These are phyloP conservation scores for Cactoblastis cactorum DNA, from an alignment of 2,888 invertebrate genomes.

Conservation along the genomic window DNA sequence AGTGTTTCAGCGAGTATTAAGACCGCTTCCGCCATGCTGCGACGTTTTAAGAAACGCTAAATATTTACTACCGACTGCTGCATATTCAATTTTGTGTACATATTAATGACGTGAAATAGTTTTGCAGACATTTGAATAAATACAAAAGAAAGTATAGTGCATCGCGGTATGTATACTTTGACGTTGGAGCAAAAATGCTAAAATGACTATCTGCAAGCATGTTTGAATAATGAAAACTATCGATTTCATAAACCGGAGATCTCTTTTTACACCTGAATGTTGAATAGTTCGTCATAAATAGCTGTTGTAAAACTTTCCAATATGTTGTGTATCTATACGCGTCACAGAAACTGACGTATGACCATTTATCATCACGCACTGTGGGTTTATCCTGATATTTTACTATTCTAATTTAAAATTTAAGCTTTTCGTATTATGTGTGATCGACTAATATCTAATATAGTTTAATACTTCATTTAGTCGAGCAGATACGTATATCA, in stretches of 20 bases:
- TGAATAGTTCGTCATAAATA: slow-evolving; percentile 1
- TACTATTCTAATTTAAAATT: not conserved
- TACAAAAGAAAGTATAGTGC: too few species aligned
- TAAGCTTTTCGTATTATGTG: not conserved
- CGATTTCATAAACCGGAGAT: not conserved
- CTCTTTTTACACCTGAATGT: not conserved
- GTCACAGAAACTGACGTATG: slow-evolving; percentile 15
- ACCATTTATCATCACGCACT: slow-evolving; percentile 10
- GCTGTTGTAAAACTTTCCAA: not conserved
- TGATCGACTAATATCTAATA: too few species aligned
- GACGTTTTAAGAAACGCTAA: slow-evolving; percentile 9
- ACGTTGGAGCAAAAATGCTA: too few species aligned
- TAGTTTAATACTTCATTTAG: too few species aligned
- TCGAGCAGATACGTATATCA: too few species aligned
- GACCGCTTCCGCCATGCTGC: not conserved
- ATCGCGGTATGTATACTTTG: too few species aligned
- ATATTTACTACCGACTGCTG: not conserved
- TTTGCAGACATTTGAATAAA: not conserved
- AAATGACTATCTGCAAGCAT: too few species aligned
- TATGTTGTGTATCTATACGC: slow-evolving; percentile 4
- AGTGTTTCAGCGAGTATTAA: slow-evolving; percentile 4
- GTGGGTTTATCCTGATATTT: not conserved
- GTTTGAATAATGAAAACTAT: too few species aligned
- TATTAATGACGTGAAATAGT: not conserved
- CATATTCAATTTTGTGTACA: not conserved